Evolutionary conservation across 2,113 vertebrate genomes (phyloP).

Genomic region (Cygnus atratus): DNA sequence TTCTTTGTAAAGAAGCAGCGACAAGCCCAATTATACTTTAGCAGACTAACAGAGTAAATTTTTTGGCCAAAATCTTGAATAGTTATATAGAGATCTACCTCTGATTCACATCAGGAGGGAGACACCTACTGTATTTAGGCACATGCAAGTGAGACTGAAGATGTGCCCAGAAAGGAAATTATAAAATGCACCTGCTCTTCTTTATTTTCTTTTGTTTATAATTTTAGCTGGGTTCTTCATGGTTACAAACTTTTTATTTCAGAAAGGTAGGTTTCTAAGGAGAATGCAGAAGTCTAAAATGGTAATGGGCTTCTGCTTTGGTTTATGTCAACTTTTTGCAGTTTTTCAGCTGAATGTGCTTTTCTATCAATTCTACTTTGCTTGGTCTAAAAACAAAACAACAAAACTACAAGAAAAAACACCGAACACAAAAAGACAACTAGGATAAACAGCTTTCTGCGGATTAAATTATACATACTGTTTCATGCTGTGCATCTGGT

Average conservation of each 20-base stretch:
- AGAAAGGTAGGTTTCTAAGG: not conserved
- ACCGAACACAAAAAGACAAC: not conserved
- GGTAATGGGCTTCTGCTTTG: not conserved
- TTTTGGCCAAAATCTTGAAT: not conserved
- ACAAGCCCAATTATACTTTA: not conserved
- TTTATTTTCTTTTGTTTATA: not conserved
- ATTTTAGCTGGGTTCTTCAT: not conserved
- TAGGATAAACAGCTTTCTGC: not conserved
- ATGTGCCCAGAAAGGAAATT: not conserved
- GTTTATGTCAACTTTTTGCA: not conserved
- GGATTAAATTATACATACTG: not conserved
- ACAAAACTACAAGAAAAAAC: not conserved
- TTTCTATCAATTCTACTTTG: slow-evolving; percentile 9
- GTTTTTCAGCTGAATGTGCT: not conserved
- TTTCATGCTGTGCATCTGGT: not conserved
- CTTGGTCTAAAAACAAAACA: not conserved
- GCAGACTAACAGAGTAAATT: not conserved
- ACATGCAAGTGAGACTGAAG: rapidly evolving
- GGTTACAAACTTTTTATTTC: not conserved
- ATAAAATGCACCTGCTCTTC: not conserved
- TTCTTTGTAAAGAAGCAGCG: not conserved
- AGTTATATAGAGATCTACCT: not conserved
- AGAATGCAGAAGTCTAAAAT: not conserved
- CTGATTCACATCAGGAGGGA: not conserved
- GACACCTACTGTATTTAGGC: not conserved